Percentiles rank a stretch among this genome's conserved stretches.
Conservation (phyloP, 2,113 vertebrate species). For the Oryzias celebensis region DNA sequence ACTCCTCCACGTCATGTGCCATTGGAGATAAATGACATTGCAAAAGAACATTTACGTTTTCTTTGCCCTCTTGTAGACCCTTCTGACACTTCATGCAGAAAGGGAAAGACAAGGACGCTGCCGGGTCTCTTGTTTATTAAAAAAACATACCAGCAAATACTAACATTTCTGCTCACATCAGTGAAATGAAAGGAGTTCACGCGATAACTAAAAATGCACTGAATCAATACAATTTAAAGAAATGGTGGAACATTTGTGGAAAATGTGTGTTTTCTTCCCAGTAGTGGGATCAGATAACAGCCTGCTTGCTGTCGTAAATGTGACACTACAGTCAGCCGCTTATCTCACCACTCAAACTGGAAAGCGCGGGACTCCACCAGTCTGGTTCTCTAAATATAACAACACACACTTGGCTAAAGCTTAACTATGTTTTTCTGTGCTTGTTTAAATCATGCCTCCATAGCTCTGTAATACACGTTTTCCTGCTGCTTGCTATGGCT, state of each 20-base stretch:
- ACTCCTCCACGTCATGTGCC: slow-evolving; percentile 42
- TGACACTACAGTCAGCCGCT: slow-evolving; percentile 6
- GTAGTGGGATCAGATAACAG: not conserved
- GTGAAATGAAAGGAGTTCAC: no score
- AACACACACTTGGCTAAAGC: not conserved
- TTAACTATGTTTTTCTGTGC: not conserved
- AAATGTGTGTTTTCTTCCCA: not conserved
- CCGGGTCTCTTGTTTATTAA: slow-evolving; percentile 38
- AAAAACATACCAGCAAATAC: slow-evolving; percentile 10
- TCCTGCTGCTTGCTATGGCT: slow-evolving; percentile 7
- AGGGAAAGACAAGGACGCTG: slow-evolving; percentile 31
- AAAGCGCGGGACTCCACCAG: not conserved
- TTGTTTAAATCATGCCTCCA: slow-evolving; percentile 15
- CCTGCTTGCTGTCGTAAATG: not conserved
- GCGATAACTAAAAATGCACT: no score
- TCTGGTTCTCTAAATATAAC: slow-evolving; percentile 3
- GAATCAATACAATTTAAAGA: no score
- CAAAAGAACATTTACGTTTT: slow-evolving; percentile 25
- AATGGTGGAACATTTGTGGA: no score
- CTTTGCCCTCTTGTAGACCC: slow-evolving; percentile 7
- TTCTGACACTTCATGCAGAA: slow-evolving; percentile 33
- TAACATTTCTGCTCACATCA: no score
- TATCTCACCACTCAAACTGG: slow-evolving; percentile 3
- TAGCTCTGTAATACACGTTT: slow-evolving; percentile 1
- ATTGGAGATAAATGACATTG: slow-evolving; percentile 64